These are phyloP conservation scores for Eretmocerus hayati DNA, from an alignment of 2,888 invertebrate genomes.

Conservation along the genomic window DNA sequence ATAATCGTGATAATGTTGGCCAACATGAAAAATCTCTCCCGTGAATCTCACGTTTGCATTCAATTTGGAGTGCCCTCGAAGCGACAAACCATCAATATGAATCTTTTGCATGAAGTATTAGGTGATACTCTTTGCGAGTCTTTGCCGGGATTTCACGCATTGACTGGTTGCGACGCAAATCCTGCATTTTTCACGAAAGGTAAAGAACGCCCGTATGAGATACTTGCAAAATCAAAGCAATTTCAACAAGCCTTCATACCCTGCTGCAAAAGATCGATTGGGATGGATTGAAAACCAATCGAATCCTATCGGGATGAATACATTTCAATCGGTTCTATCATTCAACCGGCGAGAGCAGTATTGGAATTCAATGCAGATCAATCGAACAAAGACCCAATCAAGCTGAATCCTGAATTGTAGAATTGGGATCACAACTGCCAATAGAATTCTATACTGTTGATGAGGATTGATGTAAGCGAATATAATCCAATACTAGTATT, in stretches of 20 bases:
- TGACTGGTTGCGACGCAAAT: conserved; percentile 26
- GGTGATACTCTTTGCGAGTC: conserved; percentile 13
- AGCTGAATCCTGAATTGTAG: too few relatives aligned
- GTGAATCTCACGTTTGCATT: conserved; percentile 9
- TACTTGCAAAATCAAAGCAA: conserved; percentile 7
- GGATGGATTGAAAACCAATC: too few relatives aligned
- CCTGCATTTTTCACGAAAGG: conserved; percentile 25
- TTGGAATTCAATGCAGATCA: too few relatives aligned
- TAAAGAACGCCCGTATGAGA: conserved; percentile 17
- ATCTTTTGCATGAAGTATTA: conserved; percentile 9
- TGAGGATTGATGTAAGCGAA: too few relatives aligned
- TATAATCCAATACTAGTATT: too few relatives aligned
- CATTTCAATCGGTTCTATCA: too few relatives aligned
- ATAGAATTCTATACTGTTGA: too few relatives aligned
- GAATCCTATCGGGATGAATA: too few relatives aligned
- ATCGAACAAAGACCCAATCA: too few relatives aligned
- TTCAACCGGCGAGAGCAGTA: too few relatives aligned
- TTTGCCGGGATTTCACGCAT: conserved; percentile 24
- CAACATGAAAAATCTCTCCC: conserved; percentile 11
- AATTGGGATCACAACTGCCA: too few relatives aligned
- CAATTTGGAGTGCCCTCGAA: conserved; percentile 7
- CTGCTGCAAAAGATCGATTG: too few relatives aligned
- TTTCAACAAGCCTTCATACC: conserved; percentile 19
- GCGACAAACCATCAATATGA: conserved; percentile 12
- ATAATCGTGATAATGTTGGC: conserved; percentile 14